Conservation (phyloP, 2,113 vertebrate genomes). For the Charadrius vociferus region DNA sequence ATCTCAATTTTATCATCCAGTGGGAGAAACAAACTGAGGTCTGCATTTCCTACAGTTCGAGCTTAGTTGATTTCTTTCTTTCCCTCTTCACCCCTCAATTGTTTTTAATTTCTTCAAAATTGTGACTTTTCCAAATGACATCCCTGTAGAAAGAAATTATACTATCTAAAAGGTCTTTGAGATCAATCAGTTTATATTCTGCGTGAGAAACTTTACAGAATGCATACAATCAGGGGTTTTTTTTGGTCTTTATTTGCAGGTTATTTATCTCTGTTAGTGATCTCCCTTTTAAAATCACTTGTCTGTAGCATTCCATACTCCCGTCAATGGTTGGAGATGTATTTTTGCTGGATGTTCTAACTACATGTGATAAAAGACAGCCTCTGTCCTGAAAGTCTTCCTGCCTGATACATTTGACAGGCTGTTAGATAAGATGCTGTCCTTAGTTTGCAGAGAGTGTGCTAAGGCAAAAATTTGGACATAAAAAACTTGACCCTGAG, state of each 20-base stretch:
- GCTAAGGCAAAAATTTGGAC: not conserved
- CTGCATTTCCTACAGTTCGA: not conserved
- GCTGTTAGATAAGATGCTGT: not conserved
- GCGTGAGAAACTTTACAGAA: not conserved
- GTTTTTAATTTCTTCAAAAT: not conserved
- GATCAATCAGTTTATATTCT: not conserved
- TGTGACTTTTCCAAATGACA: not conserved
- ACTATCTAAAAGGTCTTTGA: not conserved
- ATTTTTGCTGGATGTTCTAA: not conserved
- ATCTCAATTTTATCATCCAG: not conserved
- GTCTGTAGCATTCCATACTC: not conserved
- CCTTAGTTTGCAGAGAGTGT: not conserved
- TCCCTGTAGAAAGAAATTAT: not conserved
- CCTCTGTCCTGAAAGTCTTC: not conserved
- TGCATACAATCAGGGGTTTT: not conserved
- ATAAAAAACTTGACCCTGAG: not conserved
- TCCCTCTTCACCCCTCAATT: not conserved
- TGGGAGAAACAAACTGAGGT: not conserved
- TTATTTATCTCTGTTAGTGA: not conserved
- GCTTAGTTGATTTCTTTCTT: not conserved
- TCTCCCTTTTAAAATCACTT: not conserved
- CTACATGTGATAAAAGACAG: not conserved
- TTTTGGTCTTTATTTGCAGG: not conserved
- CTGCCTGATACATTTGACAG: not conserved
- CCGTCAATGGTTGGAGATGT: rapidly evolving